phyloP scores from a whole-genome alignment of 2,797 vertebrate genomes.

The Helicolenus hilgendorfi region DNA sequence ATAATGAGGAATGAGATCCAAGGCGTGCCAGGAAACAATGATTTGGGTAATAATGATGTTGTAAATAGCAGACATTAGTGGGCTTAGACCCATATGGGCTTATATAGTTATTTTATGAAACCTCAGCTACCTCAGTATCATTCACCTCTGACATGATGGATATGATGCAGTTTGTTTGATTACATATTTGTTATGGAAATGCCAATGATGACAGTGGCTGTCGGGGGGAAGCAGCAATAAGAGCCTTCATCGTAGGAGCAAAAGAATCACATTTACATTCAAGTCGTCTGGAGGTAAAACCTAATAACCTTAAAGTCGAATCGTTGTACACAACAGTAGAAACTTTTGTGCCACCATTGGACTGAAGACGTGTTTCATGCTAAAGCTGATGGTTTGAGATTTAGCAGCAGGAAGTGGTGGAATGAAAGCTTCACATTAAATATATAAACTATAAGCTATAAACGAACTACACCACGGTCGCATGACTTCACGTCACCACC shows the following conservation, averaged over 20 bases:
- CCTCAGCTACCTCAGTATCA: constrained; percentile 18
- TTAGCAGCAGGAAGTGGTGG: not conserved
- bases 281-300: constrained; percentile 13
- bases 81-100: constrained; percentile 47
- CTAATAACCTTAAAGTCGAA: not conserved
- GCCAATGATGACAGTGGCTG: constrained; percentile 9
- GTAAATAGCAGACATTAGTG: constrained; percentile 71
- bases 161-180: constrained; percentile 42
- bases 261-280: constrained; percentile 22
- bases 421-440: not conserved
- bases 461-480: too few relatives aligned
- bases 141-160: constrained; percentile 53
- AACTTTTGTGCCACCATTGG: not conserved
- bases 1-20: constrained; percentile 78
- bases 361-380: not conserved
- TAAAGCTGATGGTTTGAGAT: not conserved
- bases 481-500: too few relatives aligned
- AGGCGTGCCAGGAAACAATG: constrained; percentile 72
- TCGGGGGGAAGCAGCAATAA: constrained; percentile 19
- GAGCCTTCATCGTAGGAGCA: not conserved
- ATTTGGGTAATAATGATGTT: constrained; percentile 75
- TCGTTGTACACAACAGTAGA: not conserved
- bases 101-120: constrained; percentile 26
- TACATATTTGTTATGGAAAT: constrained; percentile 43
- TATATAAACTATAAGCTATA: too few relatives aligned